Evolutionary conservation across 2,797 vertebrate species (phyloP).

Genomic region (Taenioides sp.): DNA sequence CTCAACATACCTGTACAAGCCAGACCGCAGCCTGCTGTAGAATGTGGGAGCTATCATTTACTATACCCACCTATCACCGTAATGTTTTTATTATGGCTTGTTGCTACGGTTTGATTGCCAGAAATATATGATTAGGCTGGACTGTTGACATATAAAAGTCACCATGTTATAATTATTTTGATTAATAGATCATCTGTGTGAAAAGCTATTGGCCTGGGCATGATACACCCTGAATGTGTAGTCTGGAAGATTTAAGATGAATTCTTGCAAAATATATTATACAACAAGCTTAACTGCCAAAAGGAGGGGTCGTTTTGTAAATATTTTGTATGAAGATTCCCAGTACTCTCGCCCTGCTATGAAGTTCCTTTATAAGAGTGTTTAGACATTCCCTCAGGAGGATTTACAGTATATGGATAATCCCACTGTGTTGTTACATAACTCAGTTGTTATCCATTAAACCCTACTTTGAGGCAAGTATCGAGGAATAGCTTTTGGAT

Average conservation of each 20-base stretch:
- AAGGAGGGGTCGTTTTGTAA: not conserved
- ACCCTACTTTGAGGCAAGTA: not conserved
- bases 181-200: not conserved
- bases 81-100: constrained; percentile 17
- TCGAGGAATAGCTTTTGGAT: too few relatives aligned
- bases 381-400: not conserved
- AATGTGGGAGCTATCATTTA: constrained; percentile 3
- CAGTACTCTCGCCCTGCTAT: not conserved
- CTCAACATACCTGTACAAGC: constrained; percentile 26
- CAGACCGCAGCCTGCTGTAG: not conserved
- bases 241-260: too few relatives aligned
- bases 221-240: too few relatives aligned
- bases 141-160: not conserved
- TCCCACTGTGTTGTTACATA: constrained; percentile 40
- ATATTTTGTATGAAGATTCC: not conserved
- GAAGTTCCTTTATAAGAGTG: not conserved
- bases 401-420: constrained; percentile 36
- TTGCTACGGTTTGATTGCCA: constrained; percentile 1
- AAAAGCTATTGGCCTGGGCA: too few relatives aligned
- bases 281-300: not conserved
- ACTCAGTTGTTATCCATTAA: constrained; percentile 24
- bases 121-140: not conserved
- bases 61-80: constrained; percentile 5
- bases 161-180: not conserved
- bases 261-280: too few relatives aligned